Evolutionary conservation across 2,888 invertebrate species (phyloP).

Genomic region (Spialia ferax): DNA sequence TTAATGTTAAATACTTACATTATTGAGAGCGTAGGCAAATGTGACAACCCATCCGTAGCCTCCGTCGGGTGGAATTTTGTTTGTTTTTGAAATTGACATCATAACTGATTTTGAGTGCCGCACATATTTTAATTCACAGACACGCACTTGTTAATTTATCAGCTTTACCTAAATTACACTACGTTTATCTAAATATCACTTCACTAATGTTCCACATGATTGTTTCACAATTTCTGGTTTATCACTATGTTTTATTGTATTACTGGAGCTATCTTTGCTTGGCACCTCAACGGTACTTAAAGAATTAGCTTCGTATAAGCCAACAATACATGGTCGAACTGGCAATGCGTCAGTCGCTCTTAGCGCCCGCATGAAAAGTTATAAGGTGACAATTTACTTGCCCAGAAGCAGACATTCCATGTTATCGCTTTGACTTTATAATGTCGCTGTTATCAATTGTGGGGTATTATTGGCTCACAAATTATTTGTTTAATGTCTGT

Average conservation of each 20-base stretch:
- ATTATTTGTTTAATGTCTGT: constrained; percentile 54
- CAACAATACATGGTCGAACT: constrained; percentile 23
- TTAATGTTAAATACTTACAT: constrained; percentile 80
- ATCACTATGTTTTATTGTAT: constrained; percentile 9
- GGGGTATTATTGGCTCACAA: constrained; percentile 50
- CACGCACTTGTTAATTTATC: constrained; percentile 7
- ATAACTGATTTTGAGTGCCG: constrained; percentile 37
- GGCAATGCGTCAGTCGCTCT: constrained; percentile 23
- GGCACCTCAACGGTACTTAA: neutral
- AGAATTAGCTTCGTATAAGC: constrained; percentile 11
- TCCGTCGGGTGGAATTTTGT: constrained; percentile 87
- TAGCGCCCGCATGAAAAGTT: constrained; percentile 24
- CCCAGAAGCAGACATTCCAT: constrained; percentile 50
- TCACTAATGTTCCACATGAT: constrained; percentile 29
- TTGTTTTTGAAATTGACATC: constrained; percentile 63
- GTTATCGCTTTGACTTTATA: constrained; percentile 72
- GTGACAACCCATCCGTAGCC: constrained; percentile 90
- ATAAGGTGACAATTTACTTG: constrained; percentile 16
- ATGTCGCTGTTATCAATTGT: constrained; percentile 64
- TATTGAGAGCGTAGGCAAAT: constrained; percentile 86
- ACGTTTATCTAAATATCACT: constrained; percentile 3
- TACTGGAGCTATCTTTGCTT: neutral
- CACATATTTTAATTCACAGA: constrained; percentile 11
- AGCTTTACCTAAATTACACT: constrained; percentile 5
- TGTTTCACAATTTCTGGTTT: constrained; percentile 3